Base-by-base conservation (phyloP, 2,113 vertebrate species). In the Pipra filicauda region DNA sequence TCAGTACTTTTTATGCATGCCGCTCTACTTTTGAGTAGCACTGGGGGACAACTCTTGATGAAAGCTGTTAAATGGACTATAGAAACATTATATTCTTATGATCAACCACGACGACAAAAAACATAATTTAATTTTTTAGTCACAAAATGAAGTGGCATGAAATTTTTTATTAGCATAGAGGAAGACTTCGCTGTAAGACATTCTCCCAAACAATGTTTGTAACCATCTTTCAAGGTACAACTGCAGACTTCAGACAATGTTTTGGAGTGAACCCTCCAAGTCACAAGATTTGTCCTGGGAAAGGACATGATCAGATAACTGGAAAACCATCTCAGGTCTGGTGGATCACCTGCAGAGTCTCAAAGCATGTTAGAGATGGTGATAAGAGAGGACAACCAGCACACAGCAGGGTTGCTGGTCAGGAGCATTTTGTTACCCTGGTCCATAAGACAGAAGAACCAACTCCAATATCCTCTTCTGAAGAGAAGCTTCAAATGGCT, bases 331-430 rank as follows among this genome's bases (percentile, higher is more conserved):
- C 44, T 58, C 35, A 41, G 12, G 10, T 21, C 39, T 21, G 6
- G 5, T 15, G 18, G 28, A 41, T 49, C 37, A 48, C n/a, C 46
- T 49, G 52, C 18, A 54, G 61, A 78, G 37, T 17, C 69, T 44
- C 66, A 44, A 70, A 71, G 48, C 30, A 37, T 1, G 0, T 1
- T 12, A 58, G 30, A 74, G 37, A 24, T 9, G 20, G 46, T 27
- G 30, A 78, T 18, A 78, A 59, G 55, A 64, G 28, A 85, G 76
- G 44, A 65, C 39, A 78, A 39, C 4, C 15, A 85, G 43, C 12
- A 37, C 5, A 22, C 0, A 1, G 16, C 1, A 0, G 6, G 31
- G 35, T 13, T 19, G 3, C 41, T 31, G 11, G 11, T 75, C 41
- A 51, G 51, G 8, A 80, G n/a, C 33, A n/a, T 22, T 52, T 18